phyloP scores from a whole-genome alignment of 2,797 vertebrate genomes.

The Platalea minor region DNA sequence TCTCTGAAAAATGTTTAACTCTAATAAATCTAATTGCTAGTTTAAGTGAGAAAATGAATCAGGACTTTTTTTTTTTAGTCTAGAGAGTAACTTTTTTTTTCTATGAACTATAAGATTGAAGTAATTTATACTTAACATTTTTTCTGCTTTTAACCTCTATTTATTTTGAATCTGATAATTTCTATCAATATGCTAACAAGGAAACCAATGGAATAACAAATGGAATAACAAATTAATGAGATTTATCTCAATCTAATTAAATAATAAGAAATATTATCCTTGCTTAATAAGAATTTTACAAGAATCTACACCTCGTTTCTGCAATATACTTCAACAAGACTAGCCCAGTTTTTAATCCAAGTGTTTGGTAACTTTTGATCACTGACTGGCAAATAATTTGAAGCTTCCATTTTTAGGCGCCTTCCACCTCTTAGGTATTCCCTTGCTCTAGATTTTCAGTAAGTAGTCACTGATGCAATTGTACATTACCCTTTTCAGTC shows the following conservation, averaged over 20 bases:
- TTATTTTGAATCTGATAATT: conserved; percentile 43
- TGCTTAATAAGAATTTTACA: neutral
- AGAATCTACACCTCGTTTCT: neutral
- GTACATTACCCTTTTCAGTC: neutral
- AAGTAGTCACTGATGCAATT: neutral
- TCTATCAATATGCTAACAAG: neutral
- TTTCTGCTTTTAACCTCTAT: conserved; percentile 47
- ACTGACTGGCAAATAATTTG: neutral
- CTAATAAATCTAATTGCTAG: neutral
- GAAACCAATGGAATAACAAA: neutral
- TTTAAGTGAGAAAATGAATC: neutral
- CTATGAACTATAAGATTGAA: neutral
- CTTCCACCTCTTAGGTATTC: neutral
- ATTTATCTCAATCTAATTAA: neutral
- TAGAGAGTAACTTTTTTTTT: neutral
- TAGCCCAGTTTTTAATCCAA: neutral
- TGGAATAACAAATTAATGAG: neutral
- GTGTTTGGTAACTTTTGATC: neutral
- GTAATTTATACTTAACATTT: conserved; percentile 43
- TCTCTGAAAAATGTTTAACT: neutral
- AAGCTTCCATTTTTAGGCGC: neutral
- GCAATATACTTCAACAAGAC: neutral
- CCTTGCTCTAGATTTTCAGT: neutral
- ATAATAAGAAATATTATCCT: neutral
- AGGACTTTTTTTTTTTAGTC: neutral